Evolutionary conservation across 2,797 vertebrate species (phyloP).

Genomic region (Adrianichthys oophorus): DNA sequence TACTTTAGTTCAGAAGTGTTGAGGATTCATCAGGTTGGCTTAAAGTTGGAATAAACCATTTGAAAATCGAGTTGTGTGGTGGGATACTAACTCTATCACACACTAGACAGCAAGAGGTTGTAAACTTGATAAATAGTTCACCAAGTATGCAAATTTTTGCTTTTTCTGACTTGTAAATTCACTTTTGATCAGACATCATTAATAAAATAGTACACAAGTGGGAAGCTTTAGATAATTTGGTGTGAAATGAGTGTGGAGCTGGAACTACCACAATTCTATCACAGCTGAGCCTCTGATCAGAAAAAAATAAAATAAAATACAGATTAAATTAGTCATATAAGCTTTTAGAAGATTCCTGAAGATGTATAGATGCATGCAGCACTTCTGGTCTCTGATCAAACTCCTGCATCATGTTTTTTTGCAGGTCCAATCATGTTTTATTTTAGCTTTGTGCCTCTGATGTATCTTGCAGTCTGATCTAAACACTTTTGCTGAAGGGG

Average conservation of each 20-base stretch:
- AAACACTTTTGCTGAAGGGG: neutral
- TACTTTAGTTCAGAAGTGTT: no score
- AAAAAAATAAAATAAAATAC: neutral
- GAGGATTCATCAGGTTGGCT: no score
- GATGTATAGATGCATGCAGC: neutral
- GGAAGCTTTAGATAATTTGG: neutral
- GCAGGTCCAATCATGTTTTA: neutral
- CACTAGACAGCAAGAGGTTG: no score
- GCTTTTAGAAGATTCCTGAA: neutral
- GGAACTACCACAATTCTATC: neutral
- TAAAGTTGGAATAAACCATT: no score
- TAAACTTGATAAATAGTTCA: no score
- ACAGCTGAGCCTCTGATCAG: neutral
- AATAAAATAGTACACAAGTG: neutral
- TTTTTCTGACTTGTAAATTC: no score
- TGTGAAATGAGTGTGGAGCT: neutral
- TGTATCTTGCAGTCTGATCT: neutral
- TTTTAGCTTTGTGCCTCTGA: neutral
- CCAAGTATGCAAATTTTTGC: no score
- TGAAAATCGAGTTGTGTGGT: no score
- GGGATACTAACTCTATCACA: no score
- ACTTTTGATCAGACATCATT: no score
- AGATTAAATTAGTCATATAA: neutral
- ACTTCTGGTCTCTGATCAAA: neutral
- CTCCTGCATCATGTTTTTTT: neutral